Evolutionary conservation across 2,888 invertebrate genomes (phyloP).

Genomic region (Rhimphoctona megacephalus): DNA sequence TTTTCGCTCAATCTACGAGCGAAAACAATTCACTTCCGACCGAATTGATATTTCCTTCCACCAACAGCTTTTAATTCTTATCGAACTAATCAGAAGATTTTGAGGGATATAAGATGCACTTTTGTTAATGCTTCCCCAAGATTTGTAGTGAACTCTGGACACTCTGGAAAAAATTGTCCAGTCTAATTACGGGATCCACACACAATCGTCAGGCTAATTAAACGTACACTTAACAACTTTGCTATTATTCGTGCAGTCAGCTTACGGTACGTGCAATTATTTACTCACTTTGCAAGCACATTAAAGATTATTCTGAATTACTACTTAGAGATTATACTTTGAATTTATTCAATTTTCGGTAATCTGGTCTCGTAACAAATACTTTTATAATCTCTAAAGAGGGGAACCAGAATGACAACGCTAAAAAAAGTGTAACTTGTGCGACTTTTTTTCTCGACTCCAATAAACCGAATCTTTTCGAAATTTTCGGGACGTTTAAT

Average conservation of each 20-base stretch:
- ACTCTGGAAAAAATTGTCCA: slow-evolving; percentile 42
- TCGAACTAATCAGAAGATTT: neutral
- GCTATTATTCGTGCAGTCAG: slow-evolving; percentile 25
- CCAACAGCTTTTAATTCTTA: slow-evolving; percentile 11
- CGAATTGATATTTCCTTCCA: slow-evolving; percentile 30
- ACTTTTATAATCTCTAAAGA: neutral
- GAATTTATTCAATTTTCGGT: neutral
- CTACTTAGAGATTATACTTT: neutral
- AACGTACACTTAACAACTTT: slow-evolving; percentile 34
- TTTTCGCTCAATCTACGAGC: slow-evolving; percentile 9
- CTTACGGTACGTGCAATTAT: slow-evolving; percentile 52
- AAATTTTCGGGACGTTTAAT: no score
- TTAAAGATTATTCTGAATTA: slow-evolving; percentile 11
- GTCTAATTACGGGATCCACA: slow-evolving; percentile 44
- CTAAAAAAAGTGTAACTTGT: no score
- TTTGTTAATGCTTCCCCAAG: neutral
- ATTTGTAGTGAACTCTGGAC: neutral
- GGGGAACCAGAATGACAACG: neutral
- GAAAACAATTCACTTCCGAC: slow-evolving; percentile 52
- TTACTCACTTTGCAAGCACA: slow-evolving; percentile 15
- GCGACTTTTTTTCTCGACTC: no score
- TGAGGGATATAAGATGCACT: neutral
- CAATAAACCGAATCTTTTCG: no score
- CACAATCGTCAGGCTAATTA: slow-evolving; percentile 56
- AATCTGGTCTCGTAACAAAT: neutral